A percentile compares a stretch with the other conserved stretches of the same genome.
These are phyloP conservation scores for Clarias pachynema DNA, from an alignment of 2,797 vertebrate species.

Conservation along the genomic window DNA sequence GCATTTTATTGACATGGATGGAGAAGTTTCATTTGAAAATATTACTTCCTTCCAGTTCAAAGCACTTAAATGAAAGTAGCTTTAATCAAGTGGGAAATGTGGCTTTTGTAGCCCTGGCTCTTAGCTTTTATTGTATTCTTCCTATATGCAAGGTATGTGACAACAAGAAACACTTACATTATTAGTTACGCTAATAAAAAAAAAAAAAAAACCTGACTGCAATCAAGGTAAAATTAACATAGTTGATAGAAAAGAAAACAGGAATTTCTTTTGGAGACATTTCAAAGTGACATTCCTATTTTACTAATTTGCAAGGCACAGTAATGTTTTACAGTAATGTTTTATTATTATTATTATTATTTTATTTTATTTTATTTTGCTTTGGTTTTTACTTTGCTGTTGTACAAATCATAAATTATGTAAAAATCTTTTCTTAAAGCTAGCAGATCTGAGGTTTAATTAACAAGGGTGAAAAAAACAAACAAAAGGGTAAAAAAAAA, in stretches of 20 bases:
- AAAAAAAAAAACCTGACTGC: too few species aligned
- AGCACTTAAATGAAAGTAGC: slow-evolving; percentile 6
- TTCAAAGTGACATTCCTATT: neutral
- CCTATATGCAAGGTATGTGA: neutral
- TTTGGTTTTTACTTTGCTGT: too few species aligned
- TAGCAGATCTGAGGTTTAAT: neutral
- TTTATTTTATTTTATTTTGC: too few species aligned
- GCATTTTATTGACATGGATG: slow-evolving; percentile 3
- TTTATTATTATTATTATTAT: too few species aligned
- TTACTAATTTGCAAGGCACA: too few species aligned
- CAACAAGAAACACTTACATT: neutral
- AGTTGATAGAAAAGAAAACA: neutral
- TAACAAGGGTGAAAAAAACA: neutral
- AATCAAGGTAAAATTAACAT: neutral
- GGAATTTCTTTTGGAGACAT: neutral
- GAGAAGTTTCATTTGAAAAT: slow-evolving; percentile 1
- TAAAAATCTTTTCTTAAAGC: too few species aligned
- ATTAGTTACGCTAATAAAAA: slow-evolving; percentile 3
- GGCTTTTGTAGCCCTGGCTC: neutral
- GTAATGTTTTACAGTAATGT: neutral
- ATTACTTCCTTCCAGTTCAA: neutral
- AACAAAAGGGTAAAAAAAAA: neutral
- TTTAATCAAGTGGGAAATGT: neutral
- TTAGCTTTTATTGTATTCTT: neutral
- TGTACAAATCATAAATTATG: neutral